These are phyloP conservation scores for Phlogophora meticulosa DNA, from an alignment of 2,888 invertebrate genomes.

Conservation along the genomic window DNA sequence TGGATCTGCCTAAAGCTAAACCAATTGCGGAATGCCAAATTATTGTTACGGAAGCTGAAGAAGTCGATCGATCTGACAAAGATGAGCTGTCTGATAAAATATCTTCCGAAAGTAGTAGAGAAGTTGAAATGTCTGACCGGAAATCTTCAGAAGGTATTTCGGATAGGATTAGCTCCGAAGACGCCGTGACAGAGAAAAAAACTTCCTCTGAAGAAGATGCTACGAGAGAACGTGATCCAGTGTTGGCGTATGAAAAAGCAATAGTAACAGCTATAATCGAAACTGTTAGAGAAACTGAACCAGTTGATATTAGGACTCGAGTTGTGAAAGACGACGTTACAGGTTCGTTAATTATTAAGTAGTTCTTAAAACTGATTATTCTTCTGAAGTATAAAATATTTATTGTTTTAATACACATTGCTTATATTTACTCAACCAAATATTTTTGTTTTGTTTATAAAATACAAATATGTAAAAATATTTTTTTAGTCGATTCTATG, in stretches of 20 bases:
- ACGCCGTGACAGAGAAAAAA: conserved; percentile 89
- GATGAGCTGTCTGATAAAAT: conserved; percentile 89
- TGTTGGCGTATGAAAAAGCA: conserved; percentile 68
- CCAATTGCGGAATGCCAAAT: conserved; percentile 84
- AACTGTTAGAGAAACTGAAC: conserved; percentile 69
- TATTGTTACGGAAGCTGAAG: conserved; percentile 88
- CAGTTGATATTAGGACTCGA: conserved; percentile 70
- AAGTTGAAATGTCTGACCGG: conserved; percentile 88
- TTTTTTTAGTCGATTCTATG: conserved; percentile 74
- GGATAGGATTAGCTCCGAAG: conserved; percentile 89
- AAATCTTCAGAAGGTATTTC: conserved; percentile 90
- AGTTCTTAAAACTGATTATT: neutral
- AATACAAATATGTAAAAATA: neutral
- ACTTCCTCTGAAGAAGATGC: conserved; percentile 88
- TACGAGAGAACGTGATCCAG: conserved; percentile 72
- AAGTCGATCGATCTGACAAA: conserved; percentile 85
- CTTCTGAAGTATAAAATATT: no score
- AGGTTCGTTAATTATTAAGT: conserved; percentile 65
- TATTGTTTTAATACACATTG: no score
- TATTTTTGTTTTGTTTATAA: neutral
- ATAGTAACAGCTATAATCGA: conserved; percentile 65
- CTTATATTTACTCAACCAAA: neutral
- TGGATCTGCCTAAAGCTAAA: conserved; percentile 77
- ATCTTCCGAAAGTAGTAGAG: conserved; percentile 89
- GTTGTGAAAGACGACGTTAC: conserved; percentile 73